These are phyloP conservation scores for Xiphydria camelus DNA, from an alignment of 2,888 invertebrate species.

Conservation along the genomic window DNA sequence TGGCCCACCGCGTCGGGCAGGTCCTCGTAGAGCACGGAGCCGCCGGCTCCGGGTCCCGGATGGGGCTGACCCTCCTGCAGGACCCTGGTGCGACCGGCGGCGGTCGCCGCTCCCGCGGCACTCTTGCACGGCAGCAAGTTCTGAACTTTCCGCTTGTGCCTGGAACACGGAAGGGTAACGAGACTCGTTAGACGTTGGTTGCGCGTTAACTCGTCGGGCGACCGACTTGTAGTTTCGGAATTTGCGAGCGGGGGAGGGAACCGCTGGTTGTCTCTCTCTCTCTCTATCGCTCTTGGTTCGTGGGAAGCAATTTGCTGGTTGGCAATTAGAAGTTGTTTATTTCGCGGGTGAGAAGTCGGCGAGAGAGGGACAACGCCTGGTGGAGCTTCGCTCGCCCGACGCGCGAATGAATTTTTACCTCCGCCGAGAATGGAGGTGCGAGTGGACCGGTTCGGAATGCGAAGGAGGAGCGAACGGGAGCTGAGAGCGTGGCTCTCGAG, in stretches of 20 bases:
- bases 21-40: conserved; percentile 77
- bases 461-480: too few species aligned
- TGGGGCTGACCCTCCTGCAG: conserved; percentile 56
- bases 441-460: too few species aligned
- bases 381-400: too few species aligned
- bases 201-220: too few species aligned
- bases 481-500: too few species aligned
- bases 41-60: conserved; percentile 49
- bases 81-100: conserved; percentile 54
- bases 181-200: conserved; percentile 5
- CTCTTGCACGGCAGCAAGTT: conserved; percentile 83
- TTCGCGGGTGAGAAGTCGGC: neutral
- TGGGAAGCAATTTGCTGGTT: too few species aligned
- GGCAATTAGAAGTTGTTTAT: conserved; percentile 2
- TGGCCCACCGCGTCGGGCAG: conserved; percentile 68
- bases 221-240: too few species aligned
- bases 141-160: conserved; percentile 85
- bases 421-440: too few species aligned
- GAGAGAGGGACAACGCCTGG: neutral
- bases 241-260: too few species aligned
- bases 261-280: too few species aligned
- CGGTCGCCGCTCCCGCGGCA: conserved; percentile 58
- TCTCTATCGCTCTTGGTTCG: too few species aligned
- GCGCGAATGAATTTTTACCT: neutral
- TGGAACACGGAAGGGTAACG: conserved; percentile 59